Base-by-base conservation (phyloP, 2,113 vertebrate species). In the Perognathus longimembris region DNA sequence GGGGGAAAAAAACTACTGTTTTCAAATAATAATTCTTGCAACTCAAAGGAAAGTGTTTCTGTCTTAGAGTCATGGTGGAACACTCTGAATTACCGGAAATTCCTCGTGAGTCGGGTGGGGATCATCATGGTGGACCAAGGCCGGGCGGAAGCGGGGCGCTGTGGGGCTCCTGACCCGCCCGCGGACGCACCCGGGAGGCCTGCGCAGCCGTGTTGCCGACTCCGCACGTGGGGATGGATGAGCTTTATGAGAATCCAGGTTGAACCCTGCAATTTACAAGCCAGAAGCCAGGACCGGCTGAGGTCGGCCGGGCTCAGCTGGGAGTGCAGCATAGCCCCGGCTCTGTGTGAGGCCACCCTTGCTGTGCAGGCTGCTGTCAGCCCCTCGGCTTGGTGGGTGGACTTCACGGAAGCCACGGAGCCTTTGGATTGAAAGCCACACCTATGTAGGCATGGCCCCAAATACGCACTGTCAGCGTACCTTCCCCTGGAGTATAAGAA, bases 191-290 rank as follows among this genome's bases (percentile, higher is more conserved):
- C 66, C 42, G 85, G 22, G 12, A 77, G 76, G 42, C 66, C 22
- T 15, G 71, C 2, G 17, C 4, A 24, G 67, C 22, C 1, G 8
- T 20, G 11, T 34, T 7, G 20, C 40, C 26, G 71, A 36, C 21
- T 6, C 20, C 0, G 45, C 1, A 0, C 2, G 0, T 20, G 10
- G 36, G 26, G 78, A n/a, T 18, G 5, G 73, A 63, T 28, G 64
- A 63, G 38, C 61, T 83, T 32, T 85, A 57, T 7, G 74, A 10
- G 24, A 42, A 50, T 30, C 22, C 67, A 50, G 28, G 7, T 32
- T n/a, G 2, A 91, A 34, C 5, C 70, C 80, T 66, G 74, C 32
- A 24, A n/a, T 91, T 89, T 69, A 71, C 6, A 8, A 75, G 77
- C 1, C 0, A 36, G 59, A 32, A 17, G n/a, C 66, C 50, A 8